Evolutionary conservation across 2,888 invertebrate species (phyloP).

Genomic region (Caenorhabditis angaria): DNA sequence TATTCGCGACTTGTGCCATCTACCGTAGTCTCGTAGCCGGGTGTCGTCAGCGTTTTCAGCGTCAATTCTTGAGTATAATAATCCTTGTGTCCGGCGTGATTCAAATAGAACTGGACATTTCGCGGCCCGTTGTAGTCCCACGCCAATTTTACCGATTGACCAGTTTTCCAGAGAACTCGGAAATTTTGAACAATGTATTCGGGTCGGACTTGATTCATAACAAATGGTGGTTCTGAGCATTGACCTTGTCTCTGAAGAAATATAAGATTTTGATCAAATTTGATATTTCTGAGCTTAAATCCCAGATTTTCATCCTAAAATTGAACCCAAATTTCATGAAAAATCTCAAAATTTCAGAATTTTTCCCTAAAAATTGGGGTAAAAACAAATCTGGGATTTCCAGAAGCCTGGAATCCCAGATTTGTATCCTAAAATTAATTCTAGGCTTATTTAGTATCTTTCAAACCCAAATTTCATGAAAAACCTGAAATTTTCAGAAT

Average conservation of each 20-base stretch:
- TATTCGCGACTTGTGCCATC: constrained; percentile 47
- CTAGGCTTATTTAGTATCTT: no score
- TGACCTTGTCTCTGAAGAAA: constrained; percentile 67
- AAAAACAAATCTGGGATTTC: no score
- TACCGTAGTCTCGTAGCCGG: constrained; percentile 60
- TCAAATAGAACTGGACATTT: constrained; percentile 66
- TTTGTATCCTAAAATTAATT: no score
- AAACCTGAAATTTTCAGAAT: no score
- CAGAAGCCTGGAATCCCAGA: no score
- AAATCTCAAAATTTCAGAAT: no score
- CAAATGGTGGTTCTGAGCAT: constrained; percentile 68
- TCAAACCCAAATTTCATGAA: no score
- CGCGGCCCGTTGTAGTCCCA: constrained; percentile 68
- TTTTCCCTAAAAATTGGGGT: no score
- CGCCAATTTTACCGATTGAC: constrained; percentile 62
- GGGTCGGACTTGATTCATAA: constrained; percentile 63
- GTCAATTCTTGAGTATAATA: constrained; percentile 65
- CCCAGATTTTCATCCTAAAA: no score
- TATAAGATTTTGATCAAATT: background rate
- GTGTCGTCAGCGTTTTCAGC: constrained; percentile 63
- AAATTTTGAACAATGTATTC: constrained; percentile 66
- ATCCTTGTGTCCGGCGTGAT: constrained; percentile 68
- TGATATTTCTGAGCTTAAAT: no score
- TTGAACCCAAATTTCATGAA: no score
- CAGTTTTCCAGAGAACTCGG: constrained; percentile 66